Base-by-base conservation (phyloP, 2,888 invertebrate species). In the Andrena fulva region DNA sequence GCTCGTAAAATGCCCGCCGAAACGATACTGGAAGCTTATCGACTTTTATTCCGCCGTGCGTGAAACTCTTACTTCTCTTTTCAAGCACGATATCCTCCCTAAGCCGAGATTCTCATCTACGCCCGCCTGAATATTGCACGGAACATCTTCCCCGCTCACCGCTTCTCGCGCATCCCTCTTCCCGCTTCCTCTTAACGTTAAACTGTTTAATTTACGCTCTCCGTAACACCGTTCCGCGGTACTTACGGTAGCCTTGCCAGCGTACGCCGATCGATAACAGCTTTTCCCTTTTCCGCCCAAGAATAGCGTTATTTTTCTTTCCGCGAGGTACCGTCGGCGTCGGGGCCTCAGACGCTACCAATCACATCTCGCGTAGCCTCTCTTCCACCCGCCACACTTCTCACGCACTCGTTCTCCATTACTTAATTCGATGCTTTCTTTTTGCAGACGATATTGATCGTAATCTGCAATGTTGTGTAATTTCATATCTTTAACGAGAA, bases 351-450 rank as follows among this genome's bases (percentile, higher is more conserved):
- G 3, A 10, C 10, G 24, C 20, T 56, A 10, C 56, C 24, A 27
- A 24, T 56, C 56, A 5, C 56, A 27, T 10, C 24, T 56, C 24
- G 24, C 54, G 54, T 24, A 27, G 27, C 1, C 24, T 24, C 24
- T 24, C 10, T n/a, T 31, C 42, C 12, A 35, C 35, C 33, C 10
- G 48, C 62, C 33, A 5, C 16, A 59, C 16, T 27, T 48, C 24
- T 29, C 29, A 20, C 50, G 29, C 27, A 52, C 27, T 8, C 63
- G 16, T 33, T n/a, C 63, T 52, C 24, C 2, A 59, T 59, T 16
- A 56, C 33, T 79, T 68, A 52, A 80, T 63, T 67, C 54, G 67
- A 67, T 56, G 67, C 71, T 80, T 78, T 63, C 54, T 67, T 42
- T 63, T 67, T 60, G 33, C 78, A 77, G 66, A 66, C 12, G 12